Evolutionary conservation across 2,797 vertebrate species (phyloP).

Genomic region (Pteronotus mesoamericanus): DNA sequence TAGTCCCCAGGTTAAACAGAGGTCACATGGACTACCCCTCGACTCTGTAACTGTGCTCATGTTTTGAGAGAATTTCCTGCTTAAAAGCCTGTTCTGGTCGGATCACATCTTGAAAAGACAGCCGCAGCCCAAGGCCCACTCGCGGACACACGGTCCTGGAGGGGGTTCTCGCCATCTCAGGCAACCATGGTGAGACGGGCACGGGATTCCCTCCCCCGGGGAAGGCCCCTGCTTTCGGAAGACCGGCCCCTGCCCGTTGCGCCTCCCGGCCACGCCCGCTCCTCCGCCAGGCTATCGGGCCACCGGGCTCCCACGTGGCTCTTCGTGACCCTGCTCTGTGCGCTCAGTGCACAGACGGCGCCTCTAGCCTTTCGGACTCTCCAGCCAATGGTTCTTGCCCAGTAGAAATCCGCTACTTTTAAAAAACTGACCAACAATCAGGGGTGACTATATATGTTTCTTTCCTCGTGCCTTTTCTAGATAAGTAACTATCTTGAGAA

Average conservation of each 20-base stretch:
- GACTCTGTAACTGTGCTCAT: background rate
- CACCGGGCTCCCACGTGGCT: background rate
- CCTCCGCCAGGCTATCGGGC: background rate
- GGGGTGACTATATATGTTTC: background rate
- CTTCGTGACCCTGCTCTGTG: background rate
- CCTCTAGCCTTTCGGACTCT: background rate
- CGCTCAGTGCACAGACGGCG: background rate
- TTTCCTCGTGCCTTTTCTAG: background rate
- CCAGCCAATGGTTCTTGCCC: background rate
- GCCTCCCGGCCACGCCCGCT: accelerated
- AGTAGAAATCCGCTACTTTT: background rate
- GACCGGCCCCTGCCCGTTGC: background rate
- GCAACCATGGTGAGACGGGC: too few species aligned
- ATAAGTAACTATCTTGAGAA: background rate
- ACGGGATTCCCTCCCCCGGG: background rate
- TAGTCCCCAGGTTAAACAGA: slow-evolving; percentile 45
- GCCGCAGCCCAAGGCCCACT: background rate
- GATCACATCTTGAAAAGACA: background rate
- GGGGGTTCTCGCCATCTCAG: background rate
- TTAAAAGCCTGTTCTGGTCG: background rate
- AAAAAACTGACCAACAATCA: background rate
- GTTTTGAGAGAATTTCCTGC: background rate
- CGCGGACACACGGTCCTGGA: background rate
- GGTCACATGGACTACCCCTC: background rate
- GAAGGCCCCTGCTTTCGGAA: background rate